Percentiles rank a stretch among this genome's conserved stretches.
phyloP scores from a whole-genome alignment of 1,140 invertebrate species.

The Aethina tumida region DNA sequence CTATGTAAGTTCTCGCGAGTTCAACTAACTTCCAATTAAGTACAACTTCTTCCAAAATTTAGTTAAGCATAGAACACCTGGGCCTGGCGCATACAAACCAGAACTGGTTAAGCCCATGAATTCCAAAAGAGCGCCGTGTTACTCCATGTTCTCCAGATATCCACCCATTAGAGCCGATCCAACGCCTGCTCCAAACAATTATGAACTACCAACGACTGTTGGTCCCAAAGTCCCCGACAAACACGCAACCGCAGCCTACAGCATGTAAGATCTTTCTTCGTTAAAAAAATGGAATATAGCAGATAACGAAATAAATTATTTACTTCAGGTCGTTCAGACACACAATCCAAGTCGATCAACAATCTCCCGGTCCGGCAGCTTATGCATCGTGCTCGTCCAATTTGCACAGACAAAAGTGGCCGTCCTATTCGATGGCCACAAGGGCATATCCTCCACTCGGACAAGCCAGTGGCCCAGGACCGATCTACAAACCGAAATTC shows the following conservation, averaged over 20 bases:
- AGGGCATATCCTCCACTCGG: constrained; percentile 13
- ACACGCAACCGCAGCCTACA: constrained; percentile 36
- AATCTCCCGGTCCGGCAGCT: constrained; percentile 47
- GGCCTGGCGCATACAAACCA: constrained; percentile 45
- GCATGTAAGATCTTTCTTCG: constrained; percentile 34
- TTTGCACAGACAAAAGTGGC: constrained; percentile 28
- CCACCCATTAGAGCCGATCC: constrained; percentile 15
- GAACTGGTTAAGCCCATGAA: constrained; percentile 39
- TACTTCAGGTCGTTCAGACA: constrained; percentile 17
- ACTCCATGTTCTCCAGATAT: constrained; percentile 43
- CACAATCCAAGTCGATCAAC: constrained; percentile 9
- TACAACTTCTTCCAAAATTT: no score
- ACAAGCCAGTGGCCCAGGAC: constrained; percentile 33
- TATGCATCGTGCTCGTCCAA: constrained; percentile 35
- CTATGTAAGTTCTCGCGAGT: constrained; percentile 16
- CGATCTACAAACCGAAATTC: constrained; percentile 35
- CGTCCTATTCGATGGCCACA: constrained; percentile 35
- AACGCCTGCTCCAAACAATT: constrained; percentile 53
- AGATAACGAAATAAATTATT: no score
- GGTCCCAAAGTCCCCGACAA: constrained; percentile 35
- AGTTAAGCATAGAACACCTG: constrained; percentile 36
- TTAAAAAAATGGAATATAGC: background rate
- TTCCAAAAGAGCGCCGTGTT: constrained; percentile 40
- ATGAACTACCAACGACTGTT: constrained; percentile 36
- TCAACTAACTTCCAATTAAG: no score